These are phyloP conservation scores for Oreochromis niloticus DNA, from an alignment of 2,113 vertebrate genomes.

Conservation along the genomic window DNA sequence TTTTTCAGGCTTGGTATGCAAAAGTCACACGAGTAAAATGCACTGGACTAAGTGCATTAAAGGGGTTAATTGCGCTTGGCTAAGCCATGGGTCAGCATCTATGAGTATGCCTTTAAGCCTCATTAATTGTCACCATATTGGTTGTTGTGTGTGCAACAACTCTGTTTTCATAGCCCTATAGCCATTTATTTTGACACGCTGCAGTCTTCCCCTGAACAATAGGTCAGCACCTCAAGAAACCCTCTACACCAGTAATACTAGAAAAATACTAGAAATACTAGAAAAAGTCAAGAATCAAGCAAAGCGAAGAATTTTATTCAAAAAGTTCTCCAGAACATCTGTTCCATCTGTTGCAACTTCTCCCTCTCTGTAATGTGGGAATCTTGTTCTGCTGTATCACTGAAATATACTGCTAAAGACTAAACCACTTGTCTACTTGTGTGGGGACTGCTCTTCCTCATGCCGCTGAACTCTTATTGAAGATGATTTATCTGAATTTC, in stretches of 20 bases:
- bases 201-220: not conserved
- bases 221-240: not conserved
- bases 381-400: not conserved
- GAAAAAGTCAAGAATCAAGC: not conserved
- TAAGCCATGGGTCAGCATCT: not conserved
- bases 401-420: not conserved
- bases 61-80: not conserved
- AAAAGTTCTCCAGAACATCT: not conserved
- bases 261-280: not conserved
- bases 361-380: not conserved
- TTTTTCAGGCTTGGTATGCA: not conserved
- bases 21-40: not conserved
- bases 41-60: not conserved
- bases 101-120: not conserved
- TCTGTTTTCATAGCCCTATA: not conserved
- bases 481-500: not conserved
- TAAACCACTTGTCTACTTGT: not conserved
- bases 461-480: not conserved
- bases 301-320: not conserved
- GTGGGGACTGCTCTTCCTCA: not conserved
- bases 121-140: not conserved
- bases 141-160: not conserved
- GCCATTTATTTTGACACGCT: not conserved
- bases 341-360: not conserved
- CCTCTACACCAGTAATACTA: not conserved